Evolutionary conservation across 2,888 invertebrate genomes (phyloP), one percentile per base, ranked within the genome.

Genomic region (Myopa tessellatipennis): DNA sequence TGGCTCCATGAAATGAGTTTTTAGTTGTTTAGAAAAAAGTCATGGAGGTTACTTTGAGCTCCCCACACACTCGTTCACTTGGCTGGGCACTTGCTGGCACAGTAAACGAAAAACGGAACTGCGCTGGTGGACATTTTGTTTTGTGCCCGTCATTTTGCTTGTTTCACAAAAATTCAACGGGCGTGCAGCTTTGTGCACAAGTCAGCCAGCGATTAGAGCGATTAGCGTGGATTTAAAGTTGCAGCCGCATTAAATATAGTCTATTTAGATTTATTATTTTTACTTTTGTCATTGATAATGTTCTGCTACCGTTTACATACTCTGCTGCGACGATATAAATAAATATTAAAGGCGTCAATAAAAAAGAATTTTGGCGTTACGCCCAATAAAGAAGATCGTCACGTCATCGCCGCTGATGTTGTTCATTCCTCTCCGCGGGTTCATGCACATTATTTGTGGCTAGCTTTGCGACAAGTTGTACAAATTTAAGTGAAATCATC

Each of bases 101-200:
- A 26, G 26, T 26, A 26, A 8, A 63, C 63, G 36, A 36, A 63
- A 10, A 50, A 26, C n/a, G 26, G 18, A 69, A 45, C 38, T 78
- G 45, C 80, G 75, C 79, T 81, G 81, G 80, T 77, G 81, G 87
- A 86, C 84, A 85, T 85, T 87, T 86, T 86, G 86, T 86, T 86
- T 88, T 87, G 85, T 87, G 87, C 87, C 88, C 88, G 88, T 88
- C 88, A 88, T 88, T 88, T 88, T 88, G 88, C 88, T 88, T 88
- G 87, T 87, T 88, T 85, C 86, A 85, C 85, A 85, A 87, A 85
- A 82, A 74, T 79, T 61, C 78, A 79, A 83, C 83, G 82, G 86
- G 86, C 76, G 79, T 80, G 77, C 86, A 86, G 87, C 82, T 83
- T 81, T 74, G 14, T 5, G 18, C 60, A 61, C 26, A 38, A 65